Conservation (phyloP, 2,888 invertebrate genomes). For the Quadroppia sp. region DNA sequence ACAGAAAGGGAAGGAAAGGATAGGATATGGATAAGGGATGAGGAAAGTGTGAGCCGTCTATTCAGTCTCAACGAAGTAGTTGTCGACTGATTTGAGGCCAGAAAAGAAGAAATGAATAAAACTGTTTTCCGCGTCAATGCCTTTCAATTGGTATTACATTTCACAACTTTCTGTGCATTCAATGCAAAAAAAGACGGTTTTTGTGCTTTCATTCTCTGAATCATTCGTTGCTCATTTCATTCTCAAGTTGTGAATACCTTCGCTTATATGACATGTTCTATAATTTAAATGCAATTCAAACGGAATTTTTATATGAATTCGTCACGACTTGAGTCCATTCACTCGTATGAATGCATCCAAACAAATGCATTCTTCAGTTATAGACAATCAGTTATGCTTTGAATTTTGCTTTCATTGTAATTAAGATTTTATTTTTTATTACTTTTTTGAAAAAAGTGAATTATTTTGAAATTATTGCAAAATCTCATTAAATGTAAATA, state of each 20-base stretch:
- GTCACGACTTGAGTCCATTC: background rate
- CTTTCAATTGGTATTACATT: constrained; percentile 25
- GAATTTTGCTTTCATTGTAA: too few species aligned
- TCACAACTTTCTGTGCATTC: background rate
- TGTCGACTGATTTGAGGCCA: constrained; percentile 13
- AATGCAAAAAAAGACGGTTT: constrained; percentile 5
- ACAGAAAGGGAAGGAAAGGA: constrained; percentile 3
- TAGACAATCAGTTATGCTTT: too few species aligned
- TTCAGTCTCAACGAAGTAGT: background rate
- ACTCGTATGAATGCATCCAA: background rate
- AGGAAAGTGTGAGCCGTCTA: background rate
- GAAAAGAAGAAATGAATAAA: constrained; percentile 17
- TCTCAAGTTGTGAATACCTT: background rate
- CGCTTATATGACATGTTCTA: background rate
- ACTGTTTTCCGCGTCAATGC: constrained; percentile 31
- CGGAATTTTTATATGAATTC: constrained; percentile 21
- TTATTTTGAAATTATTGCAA: too few species aligned
- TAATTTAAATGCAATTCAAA: background rate
- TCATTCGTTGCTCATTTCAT: background rate
- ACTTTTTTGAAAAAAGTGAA: too few species aligned
- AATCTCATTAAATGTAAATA: too few species aligned
- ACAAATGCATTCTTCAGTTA: background rate
- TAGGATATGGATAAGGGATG: constrained; percentile 7
- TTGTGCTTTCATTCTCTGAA: constrained; percentile 1
- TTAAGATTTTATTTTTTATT: too few species aligned